Evolutionary conservation across 2,888 invertebrate species (phyloP).

Genomic region (Tridacna gigas): DNA sequence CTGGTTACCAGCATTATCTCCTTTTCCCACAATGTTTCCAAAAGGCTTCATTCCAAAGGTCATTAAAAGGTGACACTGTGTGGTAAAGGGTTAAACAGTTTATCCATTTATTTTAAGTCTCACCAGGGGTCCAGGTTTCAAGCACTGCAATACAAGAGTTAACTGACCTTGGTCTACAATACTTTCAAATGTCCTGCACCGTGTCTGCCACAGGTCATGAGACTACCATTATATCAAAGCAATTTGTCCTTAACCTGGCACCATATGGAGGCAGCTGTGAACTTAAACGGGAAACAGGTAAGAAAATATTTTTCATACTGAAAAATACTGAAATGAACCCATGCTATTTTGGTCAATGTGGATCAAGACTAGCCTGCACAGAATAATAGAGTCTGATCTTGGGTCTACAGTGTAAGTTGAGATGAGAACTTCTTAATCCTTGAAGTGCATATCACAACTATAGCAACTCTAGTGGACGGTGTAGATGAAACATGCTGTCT

Average conservation of each 20-base stretch:
- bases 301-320: not conserved
- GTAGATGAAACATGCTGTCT: too few relatives aligned
- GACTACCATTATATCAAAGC: not conserved
- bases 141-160: not conserved
- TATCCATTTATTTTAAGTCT: not conserved
- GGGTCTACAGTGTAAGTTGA: too few relatives aligned
- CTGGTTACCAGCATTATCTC: not conserved
- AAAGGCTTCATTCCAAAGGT: not conserved
- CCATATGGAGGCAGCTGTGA: slow-evolving; percentile 28
- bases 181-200: not conserved
- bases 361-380: too few relatives aligned
- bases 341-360: too few relatives aligned
- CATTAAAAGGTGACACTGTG: not conserved
- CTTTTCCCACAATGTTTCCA: not conserved
- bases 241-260: slow-evolving; percentile 17
- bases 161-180: not conserved
- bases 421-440: too few relatives aligned
- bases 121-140: not conserved
- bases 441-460: too few relatives aligned
- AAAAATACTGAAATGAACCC: too few relatives aligned
- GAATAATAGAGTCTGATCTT: too few relatives aligned
- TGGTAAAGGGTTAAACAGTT: not conserved
- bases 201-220: not conserved
- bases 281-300: not conserved
- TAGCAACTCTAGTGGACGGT: too few relatives aligned